Evolutionary conservation across 1,140 invertebrate species (phyloP), one percentile per base, ranked within the genome.

Genomic region (Andricus grossulariae): DNA sequence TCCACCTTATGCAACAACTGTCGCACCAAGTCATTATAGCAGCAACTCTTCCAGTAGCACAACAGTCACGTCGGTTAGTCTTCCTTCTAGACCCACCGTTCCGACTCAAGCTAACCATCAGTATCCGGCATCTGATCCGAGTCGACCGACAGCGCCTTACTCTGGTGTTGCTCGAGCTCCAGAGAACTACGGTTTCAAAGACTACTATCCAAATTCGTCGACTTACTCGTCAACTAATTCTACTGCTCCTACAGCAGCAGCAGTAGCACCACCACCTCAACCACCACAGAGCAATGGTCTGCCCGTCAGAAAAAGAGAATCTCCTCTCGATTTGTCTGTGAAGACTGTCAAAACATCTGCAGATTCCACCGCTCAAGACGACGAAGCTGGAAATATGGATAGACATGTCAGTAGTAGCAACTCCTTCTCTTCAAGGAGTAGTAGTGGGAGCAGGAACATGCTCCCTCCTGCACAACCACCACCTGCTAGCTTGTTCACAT

Each of bases 281-380:
- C 16, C 84, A 0, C 76, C 84, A 0, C 80, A 86, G 25, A 81
- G 80, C 15, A 90, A 87, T 54, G 85, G 85, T 0, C 70, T 81
- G 21, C 76, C 82, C n/a, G 74, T 87, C 1, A 88, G 88, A 72
- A 95, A 94, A 87, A 92, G 94, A 50, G 95, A 96, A 85, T 96
- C 95, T 1, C 96, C 96, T 0, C 87, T 97, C 60, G 96, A 97
- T 89, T 91, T 97, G 15, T 97, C 96, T 0, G 96, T 97, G 50
- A 97, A 97, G 86, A 97, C 96, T 0, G 94, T 97, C 0, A 94
- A 96, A 83, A 96, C 96, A 51, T 95, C 96, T 1, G 96, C 96
- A 0, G 96, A 97, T 88, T 97, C 96, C 1, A 97, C 96, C 1
- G 94, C 95, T 0, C 93, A 95, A 84, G 95, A 96, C 83, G 95